These are phyloP conservation scores for Caenorhabditis panamensis DNA, from an alignment of 2,888 invertebrate species.

Conservation along the genomic window DNA sequence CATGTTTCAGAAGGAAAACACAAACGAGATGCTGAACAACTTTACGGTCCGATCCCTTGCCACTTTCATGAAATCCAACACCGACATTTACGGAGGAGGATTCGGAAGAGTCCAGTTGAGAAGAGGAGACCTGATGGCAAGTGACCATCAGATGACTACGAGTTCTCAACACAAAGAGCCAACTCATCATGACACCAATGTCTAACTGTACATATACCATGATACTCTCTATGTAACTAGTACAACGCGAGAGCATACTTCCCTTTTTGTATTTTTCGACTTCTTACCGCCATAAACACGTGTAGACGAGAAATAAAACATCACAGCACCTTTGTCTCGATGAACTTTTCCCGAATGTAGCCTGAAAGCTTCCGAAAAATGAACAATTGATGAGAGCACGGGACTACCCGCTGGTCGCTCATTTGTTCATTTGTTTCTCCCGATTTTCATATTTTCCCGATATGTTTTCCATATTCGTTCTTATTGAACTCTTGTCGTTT, in stretches of 20 bases:
- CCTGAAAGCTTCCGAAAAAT: background rate
- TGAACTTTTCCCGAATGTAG: background rate
- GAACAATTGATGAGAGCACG: slow-evolving; percentile 5
- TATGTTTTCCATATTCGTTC: too few species aligned
- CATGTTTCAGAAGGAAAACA: slow-evolving; percentile 28
- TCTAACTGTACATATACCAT: background rate
- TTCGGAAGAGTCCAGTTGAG: slow-evolving; percentile 70
- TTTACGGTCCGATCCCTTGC: slow-evolving; percentile 73
- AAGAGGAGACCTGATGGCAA: slow-evolving; percentile 61
- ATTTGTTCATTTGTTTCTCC: background rate
- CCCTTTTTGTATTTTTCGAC: too few species aligned
- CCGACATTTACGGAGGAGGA: slow-evolving; percentile 73
- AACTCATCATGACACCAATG: background rate
- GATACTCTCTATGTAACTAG: too few species aligned
- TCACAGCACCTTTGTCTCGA: too few species aligned
- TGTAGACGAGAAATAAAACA: too few species aligned
- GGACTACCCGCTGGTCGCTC: background rate
- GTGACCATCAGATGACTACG: slow-evolving; percentile 49
- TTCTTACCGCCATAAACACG: too few species aligned
- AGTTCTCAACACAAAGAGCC: slow-evolving; percentile 3
- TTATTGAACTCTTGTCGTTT: background rate
- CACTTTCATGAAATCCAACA: slow-evolving; percentile 70
- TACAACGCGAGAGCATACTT: too few species aligned
- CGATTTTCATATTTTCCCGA: too few species aligned
- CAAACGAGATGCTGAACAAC: slow-evolving; percentile 70